These are phyloP conservation scores for Petrocephalus schoutedeni DNA, from an alignment of 2,797 vertebrate genomes.

Conservation along the genomic window DNA sequence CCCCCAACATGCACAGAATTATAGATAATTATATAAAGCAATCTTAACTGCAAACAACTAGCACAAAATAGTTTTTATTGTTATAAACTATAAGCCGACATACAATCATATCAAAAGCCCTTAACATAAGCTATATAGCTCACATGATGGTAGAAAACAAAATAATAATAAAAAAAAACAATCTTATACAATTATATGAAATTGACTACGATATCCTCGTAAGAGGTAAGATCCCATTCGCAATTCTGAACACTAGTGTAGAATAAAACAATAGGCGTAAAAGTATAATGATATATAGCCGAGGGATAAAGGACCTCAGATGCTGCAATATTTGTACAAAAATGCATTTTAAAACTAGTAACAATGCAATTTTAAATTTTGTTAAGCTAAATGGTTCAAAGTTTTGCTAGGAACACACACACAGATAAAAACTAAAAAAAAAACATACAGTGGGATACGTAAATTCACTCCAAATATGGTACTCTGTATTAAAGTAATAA, in stretches of 20 bases:
- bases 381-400: neutral
- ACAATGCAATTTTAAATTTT: neutral
- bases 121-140: neutral
- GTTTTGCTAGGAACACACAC: neutral
- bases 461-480: neutral
- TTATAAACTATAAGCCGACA: neutral
- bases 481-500: neutral
- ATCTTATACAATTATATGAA: neutral
- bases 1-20: neutral
- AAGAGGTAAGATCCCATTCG: neutral
- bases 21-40: neutral
- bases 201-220: neutral
- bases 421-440: neutral
- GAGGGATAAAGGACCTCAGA: neutral
- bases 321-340: neutral
- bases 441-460: neutral
- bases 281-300: neutral
- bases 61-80: neutral
- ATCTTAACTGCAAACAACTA: neutral
- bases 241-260: neutral
- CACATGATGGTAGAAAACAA: slow-evolving; percentile 16
- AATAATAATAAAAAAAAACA: slow-evolving; percentile 28
- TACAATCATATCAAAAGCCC: neutral
- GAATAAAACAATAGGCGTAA: neutral
- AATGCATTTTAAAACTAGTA: neutral